Conservation (phyloP, 1,140 invertebrate species). For the Papilio xuthus region DNA sequence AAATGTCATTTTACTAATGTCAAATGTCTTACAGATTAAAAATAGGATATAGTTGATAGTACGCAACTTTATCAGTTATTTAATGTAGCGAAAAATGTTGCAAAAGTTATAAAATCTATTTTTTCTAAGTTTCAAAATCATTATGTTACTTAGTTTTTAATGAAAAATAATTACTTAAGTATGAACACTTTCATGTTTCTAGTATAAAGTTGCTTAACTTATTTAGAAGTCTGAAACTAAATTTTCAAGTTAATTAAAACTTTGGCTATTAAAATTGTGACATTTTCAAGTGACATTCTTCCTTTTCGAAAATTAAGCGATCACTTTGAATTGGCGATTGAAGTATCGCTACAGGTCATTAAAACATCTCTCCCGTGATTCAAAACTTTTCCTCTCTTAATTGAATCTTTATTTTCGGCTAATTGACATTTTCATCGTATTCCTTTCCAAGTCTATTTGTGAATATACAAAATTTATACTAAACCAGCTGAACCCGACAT, state of each 20-base stretch:
- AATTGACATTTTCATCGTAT: background rate
- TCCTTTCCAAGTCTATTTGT: background rate
- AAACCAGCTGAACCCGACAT: no score
- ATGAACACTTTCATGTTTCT: background rate
- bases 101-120: no score
- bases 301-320: conserved; percentile 7
- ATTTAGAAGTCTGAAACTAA: conserved; percentile 12
- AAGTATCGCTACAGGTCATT: background rate
- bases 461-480: no score
- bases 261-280: conserved; percentile 21
- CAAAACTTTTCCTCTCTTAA: background rate
- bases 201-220: conserved; percentile 3
- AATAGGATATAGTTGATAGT: no score
- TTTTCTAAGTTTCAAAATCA: no score
- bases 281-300: conserved; percentile 23
- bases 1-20: no score
- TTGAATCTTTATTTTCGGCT: conserved; percentile 3
- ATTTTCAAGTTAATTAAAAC: conserved; percentile 26
- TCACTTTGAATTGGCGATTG: conserved; percentile 4
- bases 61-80: no score
- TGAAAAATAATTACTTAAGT: background rate
- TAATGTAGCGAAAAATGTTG: no score
- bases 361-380: background rate
- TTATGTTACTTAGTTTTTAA: background rate
- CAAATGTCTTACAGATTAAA: no score